Conservation (phyloP, 1,140 invertebrate genomes). For the Tigriopus japonicus region DNA sequence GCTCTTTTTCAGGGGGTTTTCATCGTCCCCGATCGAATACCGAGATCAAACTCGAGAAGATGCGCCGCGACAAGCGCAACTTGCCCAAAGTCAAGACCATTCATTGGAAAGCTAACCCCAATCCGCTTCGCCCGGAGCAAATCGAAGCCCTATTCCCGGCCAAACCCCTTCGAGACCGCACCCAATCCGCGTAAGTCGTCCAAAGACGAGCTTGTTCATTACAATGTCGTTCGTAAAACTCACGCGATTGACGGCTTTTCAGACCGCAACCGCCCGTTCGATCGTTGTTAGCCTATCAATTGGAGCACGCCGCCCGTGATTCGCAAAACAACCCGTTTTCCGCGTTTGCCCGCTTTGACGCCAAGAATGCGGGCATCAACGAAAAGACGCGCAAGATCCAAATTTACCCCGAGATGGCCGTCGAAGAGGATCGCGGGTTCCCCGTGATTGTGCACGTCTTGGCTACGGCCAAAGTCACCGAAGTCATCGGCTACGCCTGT, state of each 20-base stretch:
- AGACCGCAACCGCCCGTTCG: too few relatives aligned
- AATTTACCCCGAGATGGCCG: neutral
- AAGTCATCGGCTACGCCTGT: constrained; percentile 1
- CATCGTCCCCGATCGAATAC: neutral
- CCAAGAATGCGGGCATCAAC: neutral
- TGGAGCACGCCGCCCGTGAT: too few relatives aligned
- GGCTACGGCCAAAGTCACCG: neutral
- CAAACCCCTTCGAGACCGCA: neutral
- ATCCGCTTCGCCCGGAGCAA: neutral
- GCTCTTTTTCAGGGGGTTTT: neutral
- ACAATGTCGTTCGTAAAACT: too few relatives aligned
- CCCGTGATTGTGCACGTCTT: neutral
- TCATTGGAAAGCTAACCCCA: neutral
- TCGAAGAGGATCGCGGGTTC: neutral
- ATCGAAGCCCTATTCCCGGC: neutral
- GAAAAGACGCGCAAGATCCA: neutral
- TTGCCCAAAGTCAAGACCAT: neutral
- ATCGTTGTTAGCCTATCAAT: too few relatives aligned
- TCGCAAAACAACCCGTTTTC: neutral
- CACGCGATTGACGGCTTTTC: too few relatives aligned
- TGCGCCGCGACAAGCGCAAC: neutral
- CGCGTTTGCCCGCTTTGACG: neutral
- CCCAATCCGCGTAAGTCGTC: neutral
- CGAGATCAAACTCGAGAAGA: constrained; percentile 6
- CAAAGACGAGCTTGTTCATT: too few relatives aligned